Evolutionary conservation across 2,113 vertebrate species (phyloP), one percentile per base, ranked within the genome.

Genomic region (Lamprotornis superbus): DNA sequence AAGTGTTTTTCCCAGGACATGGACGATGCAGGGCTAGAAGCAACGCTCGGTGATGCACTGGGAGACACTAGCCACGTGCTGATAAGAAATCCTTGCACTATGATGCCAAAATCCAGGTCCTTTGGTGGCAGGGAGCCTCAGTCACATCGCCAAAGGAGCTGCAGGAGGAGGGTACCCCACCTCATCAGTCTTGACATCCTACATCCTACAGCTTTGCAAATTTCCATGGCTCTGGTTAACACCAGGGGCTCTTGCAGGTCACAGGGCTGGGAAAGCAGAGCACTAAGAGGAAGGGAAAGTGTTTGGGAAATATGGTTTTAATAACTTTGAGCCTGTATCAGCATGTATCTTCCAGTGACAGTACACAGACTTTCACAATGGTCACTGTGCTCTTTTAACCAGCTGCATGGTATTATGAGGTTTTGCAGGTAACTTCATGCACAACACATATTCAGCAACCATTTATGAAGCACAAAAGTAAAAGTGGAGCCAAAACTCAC

Each of bases 131-230:
- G 6, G 4, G 8, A 91, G 33, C 49, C n/a, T 65, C 4, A 0
- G 44, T 18, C 67, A 6, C 4, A 22, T 5, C 2, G 0, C 21
- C 39, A 55, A 61, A 31, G 0, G 0, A 87, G 25, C 30, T 63
- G 35, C 50, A 50, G 10, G 8, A 27, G 2, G 24, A 76, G 6
- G 35, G 25, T 6, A 59, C 3, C 5, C 18, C 12, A 14, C 4
- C 15, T 33, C 57, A 40, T n/a, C 15, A 10, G 13, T 33, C 52
- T 37, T 25, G 25, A 83, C 12, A 44, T 49, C 39, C 47, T 33
- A 83, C 12, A 44, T 49, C 39, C 47, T 33, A 24, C 6, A 9
- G 17, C 20, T 81, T 59, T 49, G 9, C 15, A 33, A 21, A 69
- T 83, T 77, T 57, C 37, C 31, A 35, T 10, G 21, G 14, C 15